phyloP scores from a whole-genome alignment of 1,140 invertebrate species.

The Drosophila cardini region DNA sequence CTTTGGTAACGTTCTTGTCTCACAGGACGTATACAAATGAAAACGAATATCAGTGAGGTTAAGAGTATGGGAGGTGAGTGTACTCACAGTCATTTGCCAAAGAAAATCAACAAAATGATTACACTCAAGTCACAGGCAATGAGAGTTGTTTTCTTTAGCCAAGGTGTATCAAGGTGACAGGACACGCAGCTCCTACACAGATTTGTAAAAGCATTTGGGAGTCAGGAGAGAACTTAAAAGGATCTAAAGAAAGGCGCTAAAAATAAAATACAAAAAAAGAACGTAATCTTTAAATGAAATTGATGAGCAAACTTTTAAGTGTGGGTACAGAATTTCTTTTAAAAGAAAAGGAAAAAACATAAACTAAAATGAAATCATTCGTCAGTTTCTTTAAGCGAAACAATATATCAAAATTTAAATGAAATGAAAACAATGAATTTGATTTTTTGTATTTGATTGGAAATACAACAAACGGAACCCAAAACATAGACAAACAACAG shows the following conservation, averaged over 20 bases:
- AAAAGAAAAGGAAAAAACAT: constrained; percentile 4
- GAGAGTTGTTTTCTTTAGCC: constrained; percentile 18
- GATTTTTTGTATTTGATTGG: constrained; percentile 68
- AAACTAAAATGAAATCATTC: too few relatives aligned
- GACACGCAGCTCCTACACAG: constrained; percentile 22
- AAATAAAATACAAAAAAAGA: constrained; percentile 9
- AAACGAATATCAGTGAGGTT: constrained; percentile 12
- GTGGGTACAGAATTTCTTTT: neutral
- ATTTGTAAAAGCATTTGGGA: constrained; percentile 14
- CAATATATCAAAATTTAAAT: constrained; percentile 73
- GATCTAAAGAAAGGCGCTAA: neutral
- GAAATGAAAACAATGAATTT: constrained; percentile 79
- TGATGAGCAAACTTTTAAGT: constrained; percentile 14
- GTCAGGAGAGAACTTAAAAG: neutral
- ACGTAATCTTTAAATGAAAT: constrained; percentile 4
- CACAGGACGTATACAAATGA: constrained; percentile 28
- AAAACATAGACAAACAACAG: constrained; percentile 51
- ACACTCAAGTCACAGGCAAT: constrained; percentile 29
- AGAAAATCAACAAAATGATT: constrained; percentile 61
- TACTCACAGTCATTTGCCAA: constrained; percentile 44
- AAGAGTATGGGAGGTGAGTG: neutral
- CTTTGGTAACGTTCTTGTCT: constrained; percentile 29
- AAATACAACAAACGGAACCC: constrained; percentile 46
- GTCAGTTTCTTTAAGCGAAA: neutral
- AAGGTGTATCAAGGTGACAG: constrained; percentile 32